A percentile compares a stretch with the other conserved stretches of the same genome.
Evolutionary conservation across 2,888 invertebrate genomes (phyloP).

Genomic region (Melieria omissa): DNA sequence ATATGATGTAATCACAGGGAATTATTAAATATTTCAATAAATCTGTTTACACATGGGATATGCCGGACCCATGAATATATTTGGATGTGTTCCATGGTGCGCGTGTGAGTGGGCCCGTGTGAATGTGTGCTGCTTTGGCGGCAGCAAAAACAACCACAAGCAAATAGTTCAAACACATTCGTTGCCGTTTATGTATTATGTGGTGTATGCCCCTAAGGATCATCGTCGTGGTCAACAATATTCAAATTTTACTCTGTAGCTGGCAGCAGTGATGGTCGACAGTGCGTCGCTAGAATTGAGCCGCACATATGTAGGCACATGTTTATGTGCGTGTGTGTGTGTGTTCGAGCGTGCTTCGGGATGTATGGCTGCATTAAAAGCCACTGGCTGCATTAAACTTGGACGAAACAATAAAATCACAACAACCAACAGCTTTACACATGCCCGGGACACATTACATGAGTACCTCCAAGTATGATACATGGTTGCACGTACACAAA

Average conservation of each 20-base stretch:
- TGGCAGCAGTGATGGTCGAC: too few relatives aligned
- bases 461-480: background rate
- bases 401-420: constrained; percentile 3
- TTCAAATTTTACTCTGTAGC: background rate
- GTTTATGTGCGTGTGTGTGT: constrained; percentile 2
- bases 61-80: background rate
- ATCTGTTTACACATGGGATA: constrained; percentile 36
- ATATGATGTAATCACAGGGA: constrained; percentile 35
- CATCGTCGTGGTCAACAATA: constrained; percentile 31
- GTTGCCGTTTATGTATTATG: constrained; percentile 1
- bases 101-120: background rate
- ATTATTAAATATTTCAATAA: constrained; percentile 40
- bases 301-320: background rate
- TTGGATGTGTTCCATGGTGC: background rate
- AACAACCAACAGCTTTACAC: background rate
- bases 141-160: too few relatives aligned
- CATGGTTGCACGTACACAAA: constrained; percentile 6
- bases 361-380: constrained; percentile 2
- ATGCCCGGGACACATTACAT: background rate
- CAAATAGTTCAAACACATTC: too few relatives aligned
- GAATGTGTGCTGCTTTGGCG: background rate
- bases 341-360: background rate
- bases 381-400: constrained; percentile 14
- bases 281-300: background rate
- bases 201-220: constrained; percentile 30